Base-by-base conservation (phyloP, 2,888 invertebrate species). In the Ormyrus labotus region DNA sequence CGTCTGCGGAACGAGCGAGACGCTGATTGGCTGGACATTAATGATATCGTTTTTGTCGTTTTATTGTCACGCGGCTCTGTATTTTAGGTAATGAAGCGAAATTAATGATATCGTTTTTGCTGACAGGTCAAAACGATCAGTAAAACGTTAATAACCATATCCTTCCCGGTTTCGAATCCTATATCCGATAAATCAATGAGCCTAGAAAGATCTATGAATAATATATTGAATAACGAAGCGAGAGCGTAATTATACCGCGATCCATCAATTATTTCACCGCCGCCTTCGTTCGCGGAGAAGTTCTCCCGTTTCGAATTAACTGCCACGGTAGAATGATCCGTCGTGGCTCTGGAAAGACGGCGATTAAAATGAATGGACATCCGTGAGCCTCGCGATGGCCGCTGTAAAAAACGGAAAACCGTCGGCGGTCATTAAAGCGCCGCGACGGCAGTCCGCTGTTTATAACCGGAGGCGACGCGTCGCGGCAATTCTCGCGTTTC, bases 401-500 rank as follows among this genome's bases (percentile, higher is more conserved):
- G 19, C 19, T 48, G 48, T 47, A 55, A n/a, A 61, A n/a, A 63
- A 10, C 1, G 19, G 19, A 73, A 13, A 47, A 55, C 19, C n/a
- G 34, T 19, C 19, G 19, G 19, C 2, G 19, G 19, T 57, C 63
- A 45, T 69, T 76, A 69, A 63, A 10, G 48, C 10, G 65, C 19
- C 19, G 19, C 19, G 19, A 19, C 19, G 2, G 19, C 0, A 45
- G 68, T 60, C 11, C 8, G 13, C 48, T 53, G 61, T 76, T 68
- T 74, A 74, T 61, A 67, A 76, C 69, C 11, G 64, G 57, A 48
- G 65, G 57, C 64, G 47, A 58, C 10, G 6, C 71, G 61, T 75
- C 58, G 60, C 57, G 45, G 80, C 73, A 78, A 81, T 82, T 67
- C 76, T 73, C 80, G 79, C 81, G 78, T 80, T 81, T 82, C 19